Percentiles rank a stretch among this genome's conserved stretches.
phyloP scores from a whole-genome alignment of 2,888 invertebrate species.

The Ophioninae sp. region DNA sequence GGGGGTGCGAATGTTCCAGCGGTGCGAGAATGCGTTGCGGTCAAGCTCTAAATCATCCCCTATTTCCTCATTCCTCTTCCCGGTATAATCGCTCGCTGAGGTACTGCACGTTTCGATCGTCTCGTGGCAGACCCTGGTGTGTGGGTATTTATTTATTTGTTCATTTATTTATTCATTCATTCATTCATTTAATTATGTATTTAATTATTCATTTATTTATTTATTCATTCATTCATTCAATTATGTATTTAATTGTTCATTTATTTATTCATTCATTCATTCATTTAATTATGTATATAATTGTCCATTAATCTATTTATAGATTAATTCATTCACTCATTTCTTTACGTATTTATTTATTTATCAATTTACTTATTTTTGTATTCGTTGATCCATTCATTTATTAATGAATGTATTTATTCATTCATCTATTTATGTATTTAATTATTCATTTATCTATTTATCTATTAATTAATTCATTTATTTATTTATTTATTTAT shows the following conservation, averaged over 20 bases:
- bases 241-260: too few relatives aligned
- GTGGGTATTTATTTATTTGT: background rate
- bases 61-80: slow-evolving; percentile 57
- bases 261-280: too few relatives aligned
- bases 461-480: background rate
- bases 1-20: slow-evolving; percentile 32
- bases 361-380: too few relatives aligned
- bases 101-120: slow-evolving; percentile 9
- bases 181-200: background rate
- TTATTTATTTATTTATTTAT: background rate
- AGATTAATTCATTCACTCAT: background rate
- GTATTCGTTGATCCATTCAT: too few relatives aligned
- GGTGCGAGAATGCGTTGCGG: slow-evolving; percentile 52
- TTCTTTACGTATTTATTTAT: background rate
- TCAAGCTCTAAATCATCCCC: slow-evolving; percentile 67
- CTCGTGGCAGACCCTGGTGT: slow-evolving; percentile 6
- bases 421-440: too few relatives aligned
- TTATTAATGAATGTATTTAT: too few relatives aligned
- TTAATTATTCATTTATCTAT: too few relatives aligned
- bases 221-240: too few relatives aligned
- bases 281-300: too few relatives aligned
- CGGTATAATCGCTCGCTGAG: slow-evolving; percentile 35
- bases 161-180: background rate
- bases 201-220: too few relatives aligned
- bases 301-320: too few relatives aligned